phyloP scores from a whole-genome alignment of 2,797 vertebrate species.

The Sphenopsis melanotis region DNA sequence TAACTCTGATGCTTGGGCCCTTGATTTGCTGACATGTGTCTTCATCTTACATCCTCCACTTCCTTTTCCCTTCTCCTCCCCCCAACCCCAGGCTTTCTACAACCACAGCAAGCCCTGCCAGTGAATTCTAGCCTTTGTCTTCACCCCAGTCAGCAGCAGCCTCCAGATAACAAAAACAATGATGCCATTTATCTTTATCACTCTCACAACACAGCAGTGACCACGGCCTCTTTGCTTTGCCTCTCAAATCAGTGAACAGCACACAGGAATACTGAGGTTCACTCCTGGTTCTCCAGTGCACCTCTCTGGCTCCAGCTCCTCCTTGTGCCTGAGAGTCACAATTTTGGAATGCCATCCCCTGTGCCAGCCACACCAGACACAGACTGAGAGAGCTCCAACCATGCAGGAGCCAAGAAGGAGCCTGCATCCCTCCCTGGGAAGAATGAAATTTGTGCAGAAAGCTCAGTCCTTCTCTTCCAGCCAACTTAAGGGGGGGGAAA shows the following conservation, averaged over 20 bases:
- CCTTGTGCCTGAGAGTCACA: neutral
- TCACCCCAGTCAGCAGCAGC: neutral
- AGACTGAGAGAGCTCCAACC: neutral
- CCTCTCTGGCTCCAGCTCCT: neutral
- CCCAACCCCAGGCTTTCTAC: neutral
- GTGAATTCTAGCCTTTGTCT: constrained; percentile 54
- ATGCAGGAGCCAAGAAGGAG: neutral
- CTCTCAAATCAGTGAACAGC: neutral
- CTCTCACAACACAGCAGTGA: neutral
- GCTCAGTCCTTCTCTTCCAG: neutral
- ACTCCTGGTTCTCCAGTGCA: neutral
- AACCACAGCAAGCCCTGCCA: neutral
- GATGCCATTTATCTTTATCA: constrained; percentile 24
- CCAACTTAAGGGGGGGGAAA: neutral
- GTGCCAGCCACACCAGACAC: neutral
- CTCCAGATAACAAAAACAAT: constrained; percentile 42
- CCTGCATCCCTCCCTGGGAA: neutral
- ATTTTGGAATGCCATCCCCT: neutral
- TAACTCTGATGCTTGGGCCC: neutral
- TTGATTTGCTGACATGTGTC: neutral
- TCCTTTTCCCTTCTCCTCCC: constrained; percentile 14
- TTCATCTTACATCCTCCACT: constrained; percentile 7
- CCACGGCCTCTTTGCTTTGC: neutral
- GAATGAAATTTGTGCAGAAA: neutral
- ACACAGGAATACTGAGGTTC: neutral